These are phyloP conservation scores for Lemur catta DNA, from an alignment of 2,797 vertebrate species.

Conservation along the genomic window DNA sequence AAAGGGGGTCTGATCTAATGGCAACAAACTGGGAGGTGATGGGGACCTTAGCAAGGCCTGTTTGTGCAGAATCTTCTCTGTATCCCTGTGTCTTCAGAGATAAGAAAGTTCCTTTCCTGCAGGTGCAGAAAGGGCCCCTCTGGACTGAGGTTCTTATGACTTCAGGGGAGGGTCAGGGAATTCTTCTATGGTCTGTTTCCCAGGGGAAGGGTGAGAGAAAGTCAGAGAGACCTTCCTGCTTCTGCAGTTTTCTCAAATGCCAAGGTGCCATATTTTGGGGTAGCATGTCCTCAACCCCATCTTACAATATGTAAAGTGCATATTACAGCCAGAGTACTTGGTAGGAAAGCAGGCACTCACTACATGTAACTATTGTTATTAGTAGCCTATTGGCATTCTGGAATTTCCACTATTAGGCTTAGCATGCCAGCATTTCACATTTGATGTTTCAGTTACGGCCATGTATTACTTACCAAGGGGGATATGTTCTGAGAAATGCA, in stretches of 20 bases:
- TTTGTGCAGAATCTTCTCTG: background rate
- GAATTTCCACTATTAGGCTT: background rate
- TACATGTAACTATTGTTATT: no score
- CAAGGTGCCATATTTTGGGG: background rate
- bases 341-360: background rate
- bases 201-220: background rate
- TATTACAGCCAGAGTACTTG: no score
- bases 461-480: background rate
- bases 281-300: background rate
- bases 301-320: background rate
- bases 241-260: background rate
- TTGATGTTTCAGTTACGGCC: background rate
- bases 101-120: background rate
- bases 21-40: background rate
- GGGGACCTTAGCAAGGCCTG: background rate
- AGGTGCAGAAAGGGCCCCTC: background rate
- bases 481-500: background rate
- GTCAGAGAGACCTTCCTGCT: background rate
- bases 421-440: background rate
- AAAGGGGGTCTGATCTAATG: background rate
- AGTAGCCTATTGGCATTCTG: background rate
- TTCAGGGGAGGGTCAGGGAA: background rate
- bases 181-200: background rate
- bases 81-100: background rate
- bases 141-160: background rate